Evolutionary conservation across 2,113 vertebrate genomes (phyloP).

Genomic region (Hepsetus odoe): DNA sequence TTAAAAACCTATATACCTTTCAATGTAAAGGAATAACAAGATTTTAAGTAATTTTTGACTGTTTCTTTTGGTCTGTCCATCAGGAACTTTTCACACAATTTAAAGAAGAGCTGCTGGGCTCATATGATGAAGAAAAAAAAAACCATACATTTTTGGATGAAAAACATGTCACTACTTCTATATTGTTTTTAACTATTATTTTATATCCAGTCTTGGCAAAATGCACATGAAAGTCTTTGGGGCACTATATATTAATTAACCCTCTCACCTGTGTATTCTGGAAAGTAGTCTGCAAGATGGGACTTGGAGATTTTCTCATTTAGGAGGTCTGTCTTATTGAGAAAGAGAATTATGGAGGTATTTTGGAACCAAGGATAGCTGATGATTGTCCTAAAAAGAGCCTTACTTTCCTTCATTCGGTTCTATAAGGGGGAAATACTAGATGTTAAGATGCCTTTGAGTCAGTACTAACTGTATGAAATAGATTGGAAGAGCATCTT

Average conservation of each 20-base stretch:
- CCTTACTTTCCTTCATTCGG: slow-evolving; percentile 85
- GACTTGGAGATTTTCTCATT: slow-evolving; percentile 85
- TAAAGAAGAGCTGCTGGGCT: too few species aligned
- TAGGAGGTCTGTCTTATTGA: slow-evolving; percentile 89
- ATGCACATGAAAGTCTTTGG: too few species aligned
- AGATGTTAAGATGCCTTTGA: background rate
- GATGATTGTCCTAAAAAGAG: slow-evolving; percentile 86
- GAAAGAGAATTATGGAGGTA: slow-evolving; percentile 86
- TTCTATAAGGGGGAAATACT: slow-evolving; percentile 72
- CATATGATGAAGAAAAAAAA: too few species aligned
- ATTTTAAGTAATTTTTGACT: too few species aligned
- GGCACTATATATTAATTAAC: background rate
- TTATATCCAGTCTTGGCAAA: too few species aligned
- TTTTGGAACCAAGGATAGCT: slow-evolving; percentile 82
- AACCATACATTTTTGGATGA: too few species aligned
- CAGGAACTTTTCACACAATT: too few species aligned
- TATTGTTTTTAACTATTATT: too few species aligned
- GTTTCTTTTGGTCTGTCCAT: too few species aligned
- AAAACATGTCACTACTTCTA: too few species aligned
- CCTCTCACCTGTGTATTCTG: slow-evolving; percentile 77
- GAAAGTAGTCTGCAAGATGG: slow-evolving; percentile 83
- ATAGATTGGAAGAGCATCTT: slow-evolving; percentile 29
- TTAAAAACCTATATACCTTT: too few species aligned
- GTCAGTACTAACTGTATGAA: background rate
- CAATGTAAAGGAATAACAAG: too few species aligned